A percentile compares a stretch with the other conserved stretches of the same genome.
phyloP scores from a whole-genome alignment of 2,113 vertebrate genomes.

The Furnarius figulus region DNA sequence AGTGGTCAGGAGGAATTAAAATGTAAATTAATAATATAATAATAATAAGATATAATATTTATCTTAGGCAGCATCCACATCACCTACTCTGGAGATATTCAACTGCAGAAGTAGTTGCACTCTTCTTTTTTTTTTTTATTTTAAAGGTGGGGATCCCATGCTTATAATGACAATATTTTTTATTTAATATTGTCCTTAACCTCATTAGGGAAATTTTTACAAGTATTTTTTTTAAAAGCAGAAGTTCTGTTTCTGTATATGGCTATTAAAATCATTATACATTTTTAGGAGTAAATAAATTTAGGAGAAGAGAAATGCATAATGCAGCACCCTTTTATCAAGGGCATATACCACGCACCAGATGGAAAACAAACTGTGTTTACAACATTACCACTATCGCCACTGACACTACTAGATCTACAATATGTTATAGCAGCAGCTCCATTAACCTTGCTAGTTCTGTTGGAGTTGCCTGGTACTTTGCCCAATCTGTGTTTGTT shows the following conservation, averaged over 20 bases:
- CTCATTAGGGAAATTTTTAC: not conserved
- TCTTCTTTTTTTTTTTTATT: not conserved
- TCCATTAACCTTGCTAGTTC: constrained; percentile 68
- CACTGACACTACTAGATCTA: constrained; percentile 65
- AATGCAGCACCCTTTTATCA: constrained; percentile 51
- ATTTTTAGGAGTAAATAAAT: constrained; percentile 39
- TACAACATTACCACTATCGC: constrained; percentile 56
- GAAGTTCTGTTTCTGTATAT: not conserved
- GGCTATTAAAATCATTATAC: constrained; percentile 17
- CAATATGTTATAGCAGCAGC: constrained; percentile 65
- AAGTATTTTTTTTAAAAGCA: not conserved
- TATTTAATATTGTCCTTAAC: not conserved
- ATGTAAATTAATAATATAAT: not conserved
- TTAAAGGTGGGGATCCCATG: accelerated
- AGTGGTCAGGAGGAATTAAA: not conserved
- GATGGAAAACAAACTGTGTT: constrained; percentile 71
- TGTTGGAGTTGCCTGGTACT: constrained; percentile 56
- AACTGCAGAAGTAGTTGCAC: not conserved
- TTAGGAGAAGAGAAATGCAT: constrained; percentile 17
- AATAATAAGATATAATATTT: too few relatives aligned
- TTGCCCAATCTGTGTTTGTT: constrained; percentile 66
- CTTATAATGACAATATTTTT: not conserved
- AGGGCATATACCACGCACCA: constrained; percentile 55
- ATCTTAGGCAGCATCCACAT: not conserved
- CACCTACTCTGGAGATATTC: not conserved